phyloP scores from a whole-genome alignment of 2,888 invertebrate genomes.

The Oxytorus armatus region DNA sequence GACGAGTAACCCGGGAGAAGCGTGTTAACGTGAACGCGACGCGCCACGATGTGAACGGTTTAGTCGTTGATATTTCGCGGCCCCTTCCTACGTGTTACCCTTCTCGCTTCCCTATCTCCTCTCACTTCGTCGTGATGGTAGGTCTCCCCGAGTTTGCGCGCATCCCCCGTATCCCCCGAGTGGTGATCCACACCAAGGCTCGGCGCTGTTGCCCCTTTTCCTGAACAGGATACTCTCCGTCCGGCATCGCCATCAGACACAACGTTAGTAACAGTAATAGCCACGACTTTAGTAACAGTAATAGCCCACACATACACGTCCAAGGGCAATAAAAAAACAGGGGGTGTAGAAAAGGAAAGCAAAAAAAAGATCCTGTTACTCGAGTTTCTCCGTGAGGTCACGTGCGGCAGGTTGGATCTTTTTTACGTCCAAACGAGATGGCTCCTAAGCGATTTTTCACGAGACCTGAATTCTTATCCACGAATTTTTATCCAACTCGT shows the following conservation, averaged over 20 bases:
- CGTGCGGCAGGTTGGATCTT: not conserved
- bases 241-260: constrained; percentile 43
- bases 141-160: constrained; percentile 64
- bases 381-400: not conserved
- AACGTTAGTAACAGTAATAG: constrained; percentile 18
- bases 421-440: not conserved
- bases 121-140: constrained; percentile 35
- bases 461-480: not conserved
- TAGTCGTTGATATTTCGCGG: constrained; percentile 72
- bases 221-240: constrained; percentile 53
- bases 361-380: not conserved
- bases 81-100: constrained; percentile 62
- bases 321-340: not conserved
- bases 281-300: not conserved
- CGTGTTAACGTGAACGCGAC: constrained; percentile 75
- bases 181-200: constrained; percentile 47
- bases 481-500: not conserved
- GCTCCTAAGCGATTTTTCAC: not conserved
- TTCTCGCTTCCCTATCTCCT: constrained; percentile 6
- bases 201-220: constrained; percentile 37
- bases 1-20: constrained; percentile 13
- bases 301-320: not conserved
- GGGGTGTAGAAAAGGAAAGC: not conserved
- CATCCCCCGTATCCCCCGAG: constrained; percentile 58
- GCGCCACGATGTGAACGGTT: constrained; percentile 78